phyloP scores from a whole-genome alignment of 2,113 vertebrate species.

The Chlorodrepanis virens region DNA sequence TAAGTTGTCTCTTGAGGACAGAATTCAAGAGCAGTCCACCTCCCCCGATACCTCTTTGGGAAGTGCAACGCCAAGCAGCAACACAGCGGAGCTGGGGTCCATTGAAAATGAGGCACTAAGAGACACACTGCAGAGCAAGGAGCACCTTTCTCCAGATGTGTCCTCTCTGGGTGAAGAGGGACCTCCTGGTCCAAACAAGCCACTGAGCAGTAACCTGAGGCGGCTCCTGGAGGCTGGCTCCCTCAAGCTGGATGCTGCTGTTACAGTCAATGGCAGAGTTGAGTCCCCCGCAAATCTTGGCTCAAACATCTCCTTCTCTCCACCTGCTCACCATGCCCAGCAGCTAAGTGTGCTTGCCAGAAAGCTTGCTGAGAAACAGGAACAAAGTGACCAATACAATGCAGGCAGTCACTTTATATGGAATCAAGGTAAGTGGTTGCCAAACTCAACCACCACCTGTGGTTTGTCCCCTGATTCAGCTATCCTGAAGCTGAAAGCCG shows the following conservation, averaged over 20 bases:
- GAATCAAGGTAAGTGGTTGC: constrained; percentile 95
- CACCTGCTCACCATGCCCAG: constrained; percentile 92
- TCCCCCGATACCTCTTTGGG: constrained; percentile 91
- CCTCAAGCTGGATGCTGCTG: constrained; percentile 83
- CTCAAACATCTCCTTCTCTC: constrained; percentile 85
- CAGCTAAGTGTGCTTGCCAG: constrained; percentile 95
- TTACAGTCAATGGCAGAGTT: constrained; percentile 78
- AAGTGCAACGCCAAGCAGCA: constrained; percentile 90
- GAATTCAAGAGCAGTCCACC: constrained; percentile 82
- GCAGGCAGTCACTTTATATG: constrained; percentile 86
- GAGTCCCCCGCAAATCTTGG: constrained; percentile 82
- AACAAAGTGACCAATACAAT: constrained; percentile 80
- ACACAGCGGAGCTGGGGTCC: constrained; percentile 85
- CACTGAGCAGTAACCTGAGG: constrained; percentile 93
- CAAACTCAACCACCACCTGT: constrained; percentile 81
- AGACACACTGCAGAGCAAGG: constrained; percentile 81
- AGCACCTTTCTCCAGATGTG: constrained; percentile 88
- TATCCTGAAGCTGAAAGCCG: constrained; percentile 96
- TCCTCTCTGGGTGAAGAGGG: constrained; percentile 89
- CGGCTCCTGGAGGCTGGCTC: constrained; percentile 94
- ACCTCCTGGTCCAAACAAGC: constrained; percentile 84
- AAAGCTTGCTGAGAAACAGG: constrained; percentile 89
- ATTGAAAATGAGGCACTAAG: constrained; percentile 78
- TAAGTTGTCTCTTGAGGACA: constrained; percentile 82
- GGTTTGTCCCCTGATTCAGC: constrained; percentile 95